Base-by-base conservation (phyloP, 2,888 invertebrate genomes). In the Augiades crinisus region DNA sequence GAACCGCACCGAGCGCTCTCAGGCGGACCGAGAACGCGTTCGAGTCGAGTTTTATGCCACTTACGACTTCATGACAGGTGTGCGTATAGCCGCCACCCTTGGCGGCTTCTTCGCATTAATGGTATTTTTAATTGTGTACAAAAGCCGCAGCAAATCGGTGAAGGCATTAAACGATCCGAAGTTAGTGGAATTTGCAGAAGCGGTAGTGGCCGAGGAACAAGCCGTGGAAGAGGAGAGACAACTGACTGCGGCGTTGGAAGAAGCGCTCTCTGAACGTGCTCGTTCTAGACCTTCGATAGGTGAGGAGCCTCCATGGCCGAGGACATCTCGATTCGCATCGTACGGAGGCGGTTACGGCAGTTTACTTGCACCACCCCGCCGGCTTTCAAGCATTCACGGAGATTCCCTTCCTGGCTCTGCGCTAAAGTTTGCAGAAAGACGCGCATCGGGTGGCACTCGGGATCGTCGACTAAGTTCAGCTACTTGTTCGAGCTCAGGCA, bases 51-150 rank as follows among this genome's bases (percentile, higher is more conserved):
- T 95, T 88, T 96, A 96, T 91, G 94, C 94, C 68, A 95, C 96
- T 27, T 98, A 98, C 87, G 96, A 97, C 91, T 95, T 95, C 80
- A 97, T 96, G 96, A 97, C 97, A 68, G 97, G 97, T 62, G 93
- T 97, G 60, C 93, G 97, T 61, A 97, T 97, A 82, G 97, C 97
- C 65, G 95, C 95, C 64, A 97, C 97, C 2, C 91, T 98, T 46
- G 96, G 97, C 68, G 96, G 96, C 67, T 96, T 97, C 85, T 97
- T 97, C 86, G 94, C 95, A 59, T 91, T 97, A 69, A 97, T 97
- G 95, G 96, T 97, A 40, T 94, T 97, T 77, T 92, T 97, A 73
- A 95, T 98, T 66, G 93, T 97, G 59, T 97, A 96, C 91, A 98
- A 98, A 85, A 96, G 96, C 81, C 94, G 95, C 65, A 94, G 94